These are phyloP conservation scores for Aplochiton taeniatus DNA, from an alignment of 2,797 vertebrate genomes.

Conservation along the genomic window DNA sequence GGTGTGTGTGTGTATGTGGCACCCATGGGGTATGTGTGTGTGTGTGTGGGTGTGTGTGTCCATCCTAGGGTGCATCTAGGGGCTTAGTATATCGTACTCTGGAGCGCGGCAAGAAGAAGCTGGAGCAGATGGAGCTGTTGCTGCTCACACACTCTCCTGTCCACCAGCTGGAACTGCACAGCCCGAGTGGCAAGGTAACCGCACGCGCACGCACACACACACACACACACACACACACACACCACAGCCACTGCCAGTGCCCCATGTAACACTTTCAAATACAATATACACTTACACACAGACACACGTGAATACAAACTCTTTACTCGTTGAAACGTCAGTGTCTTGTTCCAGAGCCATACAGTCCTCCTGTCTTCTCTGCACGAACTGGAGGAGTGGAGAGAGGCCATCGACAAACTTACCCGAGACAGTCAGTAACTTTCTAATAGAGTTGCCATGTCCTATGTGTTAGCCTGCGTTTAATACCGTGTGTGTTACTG, in stretches of 20 bases:
- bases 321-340: not conserved
- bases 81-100: constrained; percentile 27
- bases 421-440: constrained; percentile 67
- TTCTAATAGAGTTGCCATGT: not conserved
- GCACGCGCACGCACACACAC: constrained; percentile 7
- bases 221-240: constrained; percentile 13
- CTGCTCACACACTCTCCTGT: constrained; percentile 61
- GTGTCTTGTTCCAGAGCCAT: constrained; percentile 62
- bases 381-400: constrained; percentile 75
- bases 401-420: constrained; percentile 66
- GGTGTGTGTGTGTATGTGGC: not conserved
- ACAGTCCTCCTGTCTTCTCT: constrained; percentile 66
- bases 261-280: too few relatives aligned
- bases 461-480: not conserved
- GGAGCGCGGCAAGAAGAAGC: constrained; percentile 68
- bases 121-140: constrained; percentile 73
- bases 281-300: not conserved
- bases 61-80: constrained; percentile 44
- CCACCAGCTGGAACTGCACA: constrained; percentile 72
- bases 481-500: not conserved
- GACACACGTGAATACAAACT: not conserved
- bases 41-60: constrained; percentile 7
- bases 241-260: not conserved
- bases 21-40: not conserved
- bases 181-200: constrained; percentile 69